Conservation (phyloP, 2,797 vertebrate genomes). For the Xyrichtys novacula region DNA sequence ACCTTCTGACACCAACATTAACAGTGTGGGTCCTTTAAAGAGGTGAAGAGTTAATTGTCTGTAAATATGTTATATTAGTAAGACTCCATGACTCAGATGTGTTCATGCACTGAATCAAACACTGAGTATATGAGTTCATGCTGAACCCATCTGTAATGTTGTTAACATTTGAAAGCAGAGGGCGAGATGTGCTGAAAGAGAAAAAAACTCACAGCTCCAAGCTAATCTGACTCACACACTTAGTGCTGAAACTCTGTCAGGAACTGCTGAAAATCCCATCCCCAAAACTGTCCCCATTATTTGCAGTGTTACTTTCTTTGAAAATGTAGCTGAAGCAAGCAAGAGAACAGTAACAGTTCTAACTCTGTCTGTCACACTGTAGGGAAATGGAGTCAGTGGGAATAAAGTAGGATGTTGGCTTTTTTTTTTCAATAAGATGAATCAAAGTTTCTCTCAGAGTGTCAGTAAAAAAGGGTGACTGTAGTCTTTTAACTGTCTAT, state of each 20-base stretch:
- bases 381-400: conserved; percentile 54
- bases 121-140: conserved; percentile 48
- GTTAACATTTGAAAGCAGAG: conserved; percentile 51
- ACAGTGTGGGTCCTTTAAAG: conserved; percentile 25
- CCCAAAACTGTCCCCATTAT: conserved; percentile 22
- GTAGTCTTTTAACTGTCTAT: conserved; percentile 33
- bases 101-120: conserved; percentile 10
- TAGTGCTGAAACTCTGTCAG: conserved; percentile 17
- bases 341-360: conserved; percentile 21
- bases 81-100: conserved; percentile 52
- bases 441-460: conserved; percentile 55
- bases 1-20: conserved; percentile 22
- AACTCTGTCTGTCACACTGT: conserved; percentile 23
- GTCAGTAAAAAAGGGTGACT: conserved; percentile 31
- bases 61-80: conserved; percentile 50
- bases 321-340: conserved; percentile 15
- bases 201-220: conserved; percentile 10
- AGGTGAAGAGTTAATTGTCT: conserved; percentile 56
- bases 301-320: conserved; percentile 32
- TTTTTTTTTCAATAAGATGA: conserved; percentile 28
- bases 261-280: conserved; percentile 18
- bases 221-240: conserved; percentile 11
- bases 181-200: conserved; percentile 1
- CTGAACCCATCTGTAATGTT: conserved; percentile 35
- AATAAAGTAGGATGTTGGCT: conserved; percentile 49